A percentile compares a stretch with the other conserved stretches of the same genome.
Conservation (phyloP, 2,797 vertebrate species). For the Melanotaenia parkinsoni region DNA sequence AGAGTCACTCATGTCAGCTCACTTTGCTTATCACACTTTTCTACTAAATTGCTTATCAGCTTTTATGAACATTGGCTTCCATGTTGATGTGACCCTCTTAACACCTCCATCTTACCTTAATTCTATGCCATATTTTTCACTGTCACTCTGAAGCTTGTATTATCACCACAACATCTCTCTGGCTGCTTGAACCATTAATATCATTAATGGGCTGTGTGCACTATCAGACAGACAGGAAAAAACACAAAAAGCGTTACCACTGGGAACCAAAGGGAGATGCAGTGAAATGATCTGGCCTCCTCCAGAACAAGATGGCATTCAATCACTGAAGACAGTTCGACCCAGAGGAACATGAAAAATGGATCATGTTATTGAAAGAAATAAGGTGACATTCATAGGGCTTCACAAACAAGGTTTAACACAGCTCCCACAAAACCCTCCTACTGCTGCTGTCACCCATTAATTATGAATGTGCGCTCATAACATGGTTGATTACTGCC, state of each 20-base stretch:
- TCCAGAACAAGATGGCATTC: slow-evolving; percentile 74
- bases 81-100: slow-evolving; percentile 47
- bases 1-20: not conserved
- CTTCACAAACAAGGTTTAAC: slow-evolving; percentile 56
- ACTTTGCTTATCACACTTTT: not conserved
- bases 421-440: slow-evolving; percentile 23
- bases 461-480: slow-evolving; percentile 66
- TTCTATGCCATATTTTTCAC: slow-evolving; percentile 62
- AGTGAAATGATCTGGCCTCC: slow-evolving; percentile 78
- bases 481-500: slow-evolving; percentile 74
- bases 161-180: slow-evolving; percentile 54
- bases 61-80: slow-evolving; percentile 6
- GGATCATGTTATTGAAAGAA: slow-evolving; percentile 59
- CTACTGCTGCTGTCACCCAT: slow-evolving; percentile 37
- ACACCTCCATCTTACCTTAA: slow-evolving; percentile 53
- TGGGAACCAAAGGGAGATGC: slow-evolving; percentile 61
- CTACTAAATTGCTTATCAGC: slow-evolving; percentile 20
- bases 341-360: slow-evolving; percentile 67
- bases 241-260: slow-evolving; percentile 44
- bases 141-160: slow-evolving; percentile 54
- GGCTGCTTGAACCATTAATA: slow-evolving; percentile 62
- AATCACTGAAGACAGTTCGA: slow-evolving; percentile 73
- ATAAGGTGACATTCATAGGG: slow-evolving; percentile 49
- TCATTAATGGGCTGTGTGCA: slow-evolving; percentile 63
- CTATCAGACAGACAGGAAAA: slow-evolving; percentile 54